Conservation (phyloP, 2,797 vertebrate species). For the Phataginus tetradactyla region DNA sequence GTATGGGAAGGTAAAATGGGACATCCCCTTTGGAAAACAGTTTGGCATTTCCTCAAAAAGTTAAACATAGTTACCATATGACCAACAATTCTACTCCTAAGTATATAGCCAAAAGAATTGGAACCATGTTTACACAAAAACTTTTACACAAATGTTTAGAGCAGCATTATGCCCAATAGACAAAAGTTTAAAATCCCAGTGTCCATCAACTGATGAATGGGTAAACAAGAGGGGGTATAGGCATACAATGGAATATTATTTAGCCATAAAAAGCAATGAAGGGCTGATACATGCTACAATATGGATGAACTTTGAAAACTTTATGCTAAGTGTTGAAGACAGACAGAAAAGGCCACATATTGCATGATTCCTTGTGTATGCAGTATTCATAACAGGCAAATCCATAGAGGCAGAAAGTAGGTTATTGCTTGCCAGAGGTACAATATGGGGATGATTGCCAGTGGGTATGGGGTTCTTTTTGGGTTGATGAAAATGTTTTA, state of each 20-base stretch:
- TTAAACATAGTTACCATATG: neutral
- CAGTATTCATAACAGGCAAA: neutral
- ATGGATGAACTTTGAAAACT: neutral
- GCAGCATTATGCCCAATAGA: neutral
- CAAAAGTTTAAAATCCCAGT: neutral
- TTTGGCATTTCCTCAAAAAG: conserved; percentile 26
- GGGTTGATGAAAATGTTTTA: neutral
- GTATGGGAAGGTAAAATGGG: neutral
- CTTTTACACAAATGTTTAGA: neutral
- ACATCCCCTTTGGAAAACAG: neutral
- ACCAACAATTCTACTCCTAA: neutral
- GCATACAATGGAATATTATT: neutral
- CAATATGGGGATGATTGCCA: neutral
- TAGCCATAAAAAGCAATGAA: neutral
- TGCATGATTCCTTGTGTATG: neutral
- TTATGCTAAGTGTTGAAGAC: neutral
- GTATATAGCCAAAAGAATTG: neutral
- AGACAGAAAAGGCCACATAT: neutral
- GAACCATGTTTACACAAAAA: neutral
- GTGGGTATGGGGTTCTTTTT: neutral
- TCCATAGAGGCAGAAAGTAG: neutral
- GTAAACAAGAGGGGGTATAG: neutral
- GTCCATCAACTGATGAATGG: neutral
- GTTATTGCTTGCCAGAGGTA: neutral
- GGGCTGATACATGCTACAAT: neutral